Evolutionary conservation across 2,797 vertebrate species (phyloP).

Genomic region (Gymnoscopelus braueri): DNA sequence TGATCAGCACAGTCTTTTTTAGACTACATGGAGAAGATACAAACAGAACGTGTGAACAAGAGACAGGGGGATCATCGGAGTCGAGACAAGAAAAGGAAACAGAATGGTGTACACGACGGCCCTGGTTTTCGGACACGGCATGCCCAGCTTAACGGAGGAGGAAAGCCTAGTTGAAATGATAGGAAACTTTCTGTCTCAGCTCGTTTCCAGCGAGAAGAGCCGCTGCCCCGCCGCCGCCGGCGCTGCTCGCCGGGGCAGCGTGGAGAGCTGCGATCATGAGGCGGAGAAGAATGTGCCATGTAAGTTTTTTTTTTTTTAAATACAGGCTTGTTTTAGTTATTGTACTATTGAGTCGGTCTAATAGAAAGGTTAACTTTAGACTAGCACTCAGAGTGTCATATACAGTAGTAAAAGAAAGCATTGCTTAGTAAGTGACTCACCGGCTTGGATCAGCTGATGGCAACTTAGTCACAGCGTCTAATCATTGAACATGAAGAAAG

Average conservation of each 20-base stretch:
- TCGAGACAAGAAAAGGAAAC: slow-evolving; percentile 29
- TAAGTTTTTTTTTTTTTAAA: slow-evolving; percentile 53
- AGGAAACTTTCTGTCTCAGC: slow-evolving; percentile 59
- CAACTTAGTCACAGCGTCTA: background rate
- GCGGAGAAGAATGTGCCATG: slow-evolving; percentile 48
- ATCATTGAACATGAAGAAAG: too few species aligned
- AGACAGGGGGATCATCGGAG: slow-evolving; percentile 35
- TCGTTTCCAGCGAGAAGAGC: slow-evolving; percentile 26
- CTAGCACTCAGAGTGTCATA: too few species aligned
- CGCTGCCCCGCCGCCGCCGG: background rate
- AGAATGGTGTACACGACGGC: slow-evolving; percentile 77
- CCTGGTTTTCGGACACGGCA: slow-evolving; percentile 61
- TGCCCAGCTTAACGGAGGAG: slow-evolving; percentile 55
- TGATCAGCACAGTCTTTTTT: slow-evolving; percentile 1
- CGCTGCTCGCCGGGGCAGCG: slow-evolving; percentile 60
- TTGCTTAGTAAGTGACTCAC: slow-evolving; percentile 37
- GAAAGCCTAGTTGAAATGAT: slow-evolving; percentile 64
- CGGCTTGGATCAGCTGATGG: slow-evolving; percentile 57
- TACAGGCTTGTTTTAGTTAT: background rate
- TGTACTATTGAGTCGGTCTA: background rate
- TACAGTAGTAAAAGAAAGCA: too few species aligned
- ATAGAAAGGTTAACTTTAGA: too few species aligned
- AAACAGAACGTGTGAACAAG: slow-evolving; percentile 32
- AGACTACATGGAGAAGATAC: slow-evolving; percentile 55
- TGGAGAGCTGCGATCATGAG: slow-evolving; percentile 62